Conservation (phyloP, 1,140 invertebrate genomes). For the Lerema accius region DNA sequence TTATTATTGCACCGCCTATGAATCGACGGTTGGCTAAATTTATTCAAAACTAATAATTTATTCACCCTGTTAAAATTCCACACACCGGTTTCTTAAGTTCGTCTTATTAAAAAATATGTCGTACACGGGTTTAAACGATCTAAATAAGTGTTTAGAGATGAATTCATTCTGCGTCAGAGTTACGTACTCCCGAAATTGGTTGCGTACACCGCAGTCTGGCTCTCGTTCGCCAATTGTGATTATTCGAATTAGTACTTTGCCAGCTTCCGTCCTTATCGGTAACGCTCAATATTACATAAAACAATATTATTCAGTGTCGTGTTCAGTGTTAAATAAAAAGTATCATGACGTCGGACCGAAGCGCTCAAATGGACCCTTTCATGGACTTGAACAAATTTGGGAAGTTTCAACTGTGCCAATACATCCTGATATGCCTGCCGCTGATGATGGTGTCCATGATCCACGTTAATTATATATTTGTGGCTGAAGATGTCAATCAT, state of each 20-base stretch:
- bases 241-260: neutral
- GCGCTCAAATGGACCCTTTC: conserved; percentile 29
- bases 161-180: too few species aligned
- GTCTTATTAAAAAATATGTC: too few species aligned
- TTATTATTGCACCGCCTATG: too few species aligned
- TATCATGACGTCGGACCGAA: conserved; percentile 20
- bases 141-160: too few species aligned
- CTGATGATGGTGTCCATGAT: conserved; percentile 65
- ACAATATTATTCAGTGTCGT: neutral
- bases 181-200: too few species aligned
- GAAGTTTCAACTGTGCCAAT: conserved; percentile 59
- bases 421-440: conserved; percentile 60
- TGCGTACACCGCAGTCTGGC: neutral
- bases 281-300: conserved; percentile 4
- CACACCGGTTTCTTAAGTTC: too few species aligned
- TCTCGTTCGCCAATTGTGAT: neutral
- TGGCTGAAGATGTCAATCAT: conserved; percentile 62
- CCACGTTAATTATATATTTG: conserved; percentile 70
- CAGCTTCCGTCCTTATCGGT: neutral
- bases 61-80: too few species aligned
- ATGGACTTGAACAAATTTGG: conserved; percentile 53
- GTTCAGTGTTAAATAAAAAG: conserved; percentile 22
- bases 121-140: too few species aligned
- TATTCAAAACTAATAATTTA: too few species aligned
- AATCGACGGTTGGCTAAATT: too few species aligned